Percentiles rank a stretch among this genome's conserved stretches.
Evolutionary conservation across 2,888 invertebrate species (phyloP).

Genomic region (Branchipolynoe longqiensis): DNA sequence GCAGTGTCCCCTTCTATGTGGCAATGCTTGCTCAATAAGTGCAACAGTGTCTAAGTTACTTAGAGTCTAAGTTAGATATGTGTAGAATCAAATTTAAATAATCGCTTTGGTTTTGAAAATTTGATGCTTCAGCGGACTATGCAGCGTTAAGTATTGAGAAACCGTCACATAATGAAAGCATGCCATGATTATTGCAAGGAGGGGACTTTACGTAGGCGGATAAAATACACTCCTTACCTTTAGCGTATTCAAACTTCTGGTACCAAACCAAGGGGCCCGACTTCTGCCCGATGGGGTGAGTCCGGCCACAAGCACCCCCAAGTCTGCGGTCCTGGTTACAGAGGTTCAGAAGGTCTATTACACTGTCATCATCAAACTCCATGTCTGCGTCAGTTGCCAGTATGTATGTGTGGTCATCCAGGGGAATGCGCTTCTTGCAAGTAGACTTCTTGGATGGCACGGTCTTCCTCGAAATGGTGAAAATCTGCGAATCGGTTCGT

Average conservation of each 20-base stretch:
- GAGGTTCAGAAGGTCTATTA: conserved; percentile 67
- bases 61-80: no score
- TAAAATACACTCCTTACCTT: no score
- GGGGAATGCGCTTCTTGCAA: conserved; percentile 46
- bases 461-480: conserved; percentile 46
- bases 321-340: conserved; percentile 67
- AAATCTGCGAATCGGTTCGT: conserved; percentile 40
- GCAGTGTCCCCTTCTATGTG: no score
- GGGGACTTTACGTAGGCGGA: no score
- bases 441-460: conserved; percentile 50
- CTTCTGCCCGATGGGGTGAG: conserved; percentile 70
- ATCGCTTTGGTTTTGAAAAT: no score
- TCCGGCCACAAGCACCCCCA: conserved; percentile 71
- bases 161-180: no score
- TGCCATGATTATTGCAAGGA: no score
- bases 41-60: no score
- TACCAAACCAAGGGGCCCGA: conserved; percentile 71
- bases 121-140: no score
- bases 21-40: no score
- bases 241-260: conserved; percentile 73
- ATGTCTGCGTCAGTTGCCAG: conserved; percentile 73
- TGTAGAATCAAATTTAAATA: no score
- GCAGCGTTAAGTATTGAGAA: no score
- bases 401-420: conserved; percentile 71
- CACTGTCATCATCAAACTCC: conserved; percentile 69